These are phyloP conservation scores for Peromyscus maniculatus DNA, from an alignment of 2,113 vertebrate genomes.

Conservation along the genomic window DNA sequence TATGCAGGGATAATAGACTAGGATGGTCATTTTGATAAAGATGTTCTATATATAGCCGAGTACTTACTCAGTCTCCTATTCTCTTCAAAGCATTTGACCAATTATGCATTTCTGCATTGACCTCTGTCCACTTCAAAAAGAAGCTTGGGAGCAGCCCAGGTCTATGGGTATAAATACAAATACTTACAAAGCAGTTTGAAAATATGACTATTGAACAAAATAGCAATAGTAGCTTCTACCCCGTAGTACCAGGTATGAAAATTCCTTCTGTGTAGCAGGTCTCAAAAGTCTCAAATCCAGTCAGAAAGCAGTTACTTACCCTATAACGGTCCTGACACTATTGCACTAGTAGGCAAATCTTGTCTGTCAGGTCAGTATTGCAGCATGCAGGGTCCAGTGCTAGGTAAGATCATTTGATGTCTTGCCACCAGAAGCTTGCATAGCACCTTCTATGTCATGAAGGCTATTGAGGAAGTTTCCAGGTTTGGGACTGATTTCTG, in stretches of 20 bases:
- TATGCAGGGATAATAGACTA: not conserved
- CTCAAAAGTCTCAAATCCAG: too few species aligned
- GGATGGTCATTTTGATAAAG: not conserved
- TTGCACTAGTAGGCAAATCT: too few species aligned
- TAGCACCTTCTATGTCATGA: not conserved
- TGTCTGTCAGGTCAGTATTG: not conserved
- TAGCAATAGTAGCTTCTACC: not conserved
- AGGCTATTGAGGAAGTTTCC: not conserved
- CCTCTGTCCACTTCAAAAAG: not conserved
- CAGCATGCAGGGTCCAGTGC: not conserved
- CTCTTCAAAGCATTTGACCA: not conserved
- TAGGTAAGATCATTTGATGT: not conserved
- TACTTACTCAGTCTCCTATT: not conserved
- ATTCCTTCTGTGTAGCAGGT: not conserved
- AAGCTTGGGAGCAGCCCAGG: not conserved
- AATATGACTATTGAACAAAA: not conserved
- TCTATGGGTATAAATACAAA: not conserved
- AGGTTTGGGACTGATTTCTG: not conserved
- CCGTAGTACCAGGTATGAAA: not conserved
- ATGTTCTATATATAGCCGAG: not conserved
- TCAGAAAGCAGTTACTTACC: not conserved
- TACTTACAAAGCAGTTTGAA: not conserved
- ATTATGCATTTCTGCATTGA: not conserved
- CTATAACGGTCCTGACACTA: not conserved
- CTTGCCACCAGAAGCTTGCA: not conserved